Evolutionary conservation across 2,113 vertebrate genomes (phyloP), one percentile per base, ranked within the genome.

Genomic region (Oostethus manadensis): DNA sequence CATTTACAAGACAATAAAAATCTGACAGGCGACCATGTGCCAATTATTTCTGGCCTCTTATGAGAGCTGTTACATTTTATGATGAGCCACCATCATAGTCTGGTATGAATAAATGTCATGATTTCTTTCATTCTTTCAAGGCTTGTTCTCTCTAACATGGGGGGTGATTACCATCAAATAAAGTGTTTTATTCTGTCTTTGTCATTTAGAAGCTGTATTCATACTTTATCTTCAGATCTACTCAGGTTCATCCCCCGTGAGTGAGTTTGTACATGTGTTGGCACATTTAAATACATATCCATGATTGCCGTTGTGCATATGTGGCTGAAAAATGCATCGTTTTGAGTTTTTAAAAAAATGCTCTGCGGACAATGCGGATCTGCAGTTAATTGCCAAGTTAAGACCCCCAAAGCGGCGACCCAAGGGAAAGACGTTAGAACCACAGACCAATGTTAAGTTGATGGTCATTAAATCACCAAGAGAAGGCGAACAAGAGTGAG

Each of bases 161-260:
- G 60, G 51, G 54, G 58, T 59, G 68, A 71, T 71, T 68, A 54
- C 51, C 8, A 6, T 44, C 15, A 54, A 69, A 84, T 86, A 78
- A 80, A 66, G 26, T 56, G 58, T 73, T 51, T 60, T 53, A 57
- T 76, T 78, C 79, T 74, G 70, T 62, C 67, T 81, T n/a, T 13
- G 53, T 69, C 29, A 20, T 60, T 50, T 20, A 53, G 38, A 53
- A 29, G 33, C 45, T 44, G 45, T 21, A 44, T 61, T 62, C 63
- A 20, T 6, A 3, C 26, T 8, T 33, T 33, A 33, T 33, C 71
- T 54, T 68, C 5, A 60, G 62, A 66, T 23, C 42, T 49, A 61
- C 57, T 51, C 33, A 56, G 20, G 20, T 58, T 11, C 44, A 40
- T 60, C 63, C 43, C 49, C n/a, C 15, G 14, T 18, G 20, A n/a